A percentile compares a stretch with the other conserved stretches of the same genome.
Conservation (phyloP, 2,113 vertebrate genomes). For the Struthidea cinerea region DNA sequence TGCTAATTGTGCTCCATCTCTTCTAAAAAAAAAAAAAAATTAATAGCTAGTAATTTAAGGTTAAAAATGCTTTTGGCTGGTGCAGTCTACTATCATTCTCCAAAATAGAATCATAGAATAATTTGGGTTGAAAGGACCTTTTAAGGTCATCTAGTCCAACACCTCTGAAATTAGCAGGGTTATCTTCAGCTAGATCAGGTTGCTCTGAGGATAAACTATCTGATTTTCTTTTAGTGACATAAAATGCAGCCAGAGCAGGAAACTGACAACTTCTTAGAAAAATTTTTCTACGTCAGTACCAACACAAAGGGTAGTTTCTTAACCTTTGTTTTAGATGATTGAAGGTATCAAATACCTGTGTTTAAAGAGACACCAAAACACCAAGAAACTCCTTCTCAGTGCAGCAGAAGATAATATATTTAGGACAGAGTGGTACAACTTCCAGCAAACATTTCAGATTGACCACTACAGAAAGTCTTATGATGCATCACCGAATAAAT, state of each 20-base stretch:
- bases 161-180: neutral
- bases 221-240: neutral
- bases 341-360: neutral
- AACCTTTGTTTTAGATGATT: neutral
- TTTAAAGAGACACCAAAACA: neutral
- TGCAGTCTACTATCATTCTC: neutral
- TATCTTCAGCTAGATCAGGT: neutral
- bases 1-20: neutral
- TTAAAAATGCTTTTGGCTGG: neutral
- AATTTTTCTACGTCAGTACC: neutral
- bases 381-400: neutral
- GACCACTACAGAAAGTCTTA: neutral
- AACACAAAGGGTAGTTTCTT: neutral
- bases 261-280: neutral
- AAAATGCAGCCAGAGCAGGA: neutral
- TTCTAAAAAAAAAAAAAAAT: neutral
- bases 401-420: neutral
- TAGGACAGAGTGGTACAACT: neutral
- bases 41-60: neutral
- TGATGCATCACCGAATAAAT: neutral
- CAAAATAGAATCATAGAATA: neutral
- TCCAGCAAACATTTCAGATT: neutral
- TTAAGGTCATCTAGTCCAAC: neutral
- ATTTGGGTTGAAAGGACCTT: neutral
- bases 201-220: neutral